Percentiles rank a stretch among this genome's conserved stretches.
phyloP scores from a whole-genome alignment of 1,140 invertebrate genomes.

The Drosophila lacertosa region DNA sequence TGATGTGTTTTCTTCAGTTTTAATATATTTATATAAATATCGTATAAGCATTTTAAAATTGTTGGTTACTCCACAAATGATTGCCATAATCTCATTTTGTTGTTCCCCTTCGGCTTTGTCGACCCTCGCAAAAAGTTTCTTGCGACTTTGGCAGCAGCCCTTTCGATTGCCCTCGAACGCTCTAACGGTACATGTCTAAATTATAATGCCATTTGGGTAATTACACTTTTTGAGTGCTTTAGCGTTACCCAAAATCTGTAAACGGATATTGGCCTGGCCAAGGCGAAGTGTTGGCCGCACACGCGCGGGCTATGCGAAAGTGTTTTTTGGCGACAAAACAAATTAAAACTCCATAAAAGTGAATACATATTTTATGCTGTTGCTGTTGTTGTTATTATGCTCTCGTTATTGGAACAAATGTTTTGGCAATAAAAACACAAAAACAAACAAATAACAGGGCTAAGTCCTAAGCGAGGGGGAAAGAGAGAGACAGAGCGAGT shows the following conservation, averaged over 20 bases:
- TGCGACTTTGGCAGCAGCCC: constrained; percentile 46
- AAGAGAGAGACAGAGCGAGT: background rate
- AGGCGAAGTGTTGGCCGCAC: constrained; percentile 21
- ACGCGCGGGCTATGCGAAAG: constrained; percentile 19
- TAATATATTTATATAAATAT: background rate
- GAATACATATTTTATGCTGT: constrained; percentile 73
- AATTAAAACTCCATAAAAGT: constrained; percentile 82
- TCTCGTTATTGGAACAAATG: constrained; percentile 76
- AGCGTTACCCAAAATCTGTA: constrained; percentile 46
- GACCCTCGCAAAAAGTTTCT: constrained; percentile 30
- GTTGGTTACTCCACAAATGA: constrained; percentile 5
- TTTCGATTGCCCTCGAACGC: constrained; percentile 26
- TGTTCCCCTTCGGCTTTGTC: background rate
- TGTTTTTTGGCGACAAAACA: constrained; percentile 77
- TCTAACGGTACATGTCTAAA: constrained; percentile 64
- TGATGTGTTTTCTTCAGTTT: too few species aligned
- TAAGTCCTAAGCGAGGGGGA: constrained; percentile 6
- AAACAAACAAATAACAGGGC: constrained; percentile 48
- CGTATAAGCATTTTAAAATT: constrained; percentile 16
- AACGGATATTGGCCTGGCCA: constrained; percentile 66
- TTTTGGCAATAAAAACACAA: constrained; percentile 69
- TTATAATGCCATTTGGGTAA: constrained; percentile 80
- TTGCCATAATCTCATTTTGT: constrained; percentile 12
- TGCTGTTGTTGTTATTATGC: constrained; percentile 50
- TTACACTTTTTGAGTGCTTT: constrained; percentile 80